Evolutionary conservation across 2,888 invertebrate species (phyloP).

Genomic region (Drosophila flavopinicola): DNA sequence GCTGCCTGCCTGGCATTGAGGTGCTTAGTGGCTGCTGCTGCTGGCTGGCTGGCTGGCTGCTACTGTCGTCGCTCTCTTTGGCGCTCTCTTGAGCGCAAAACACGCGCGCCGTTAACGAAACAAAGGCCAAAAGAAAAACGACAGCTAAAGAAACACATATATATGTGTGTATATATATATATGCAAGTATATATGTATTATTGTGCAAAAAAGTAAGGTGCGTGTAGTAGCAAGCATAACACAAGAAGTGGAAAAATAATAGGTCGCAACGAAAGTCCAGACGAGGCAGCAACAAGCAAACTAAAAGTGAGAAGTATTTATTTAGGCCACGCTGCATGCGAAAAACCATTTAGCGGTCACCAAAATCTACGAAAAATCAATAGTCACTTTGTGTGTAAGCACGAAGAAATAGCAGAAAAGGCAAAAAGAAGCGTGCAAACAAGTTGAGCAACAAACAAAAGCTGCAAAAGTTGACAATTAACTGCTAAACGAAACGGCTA

Average conservation of each 20-base stretch:
- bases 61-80: conserved; percentile 42
- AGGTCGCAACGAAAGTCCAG: conserved; percentile 3
- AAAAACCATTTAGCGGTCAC: conserved; percentile 55
- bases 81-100: conserved; percentile 50
- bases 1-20: conserved; percentile 69
- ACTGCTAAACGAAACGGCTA: conserved; percentile 32
- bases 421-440: conserved; percentile 62
- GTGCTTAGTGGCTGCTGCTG: conserved; percentile 45
- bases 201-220: conserved; percentile 51
- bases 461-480: conserved; percentile 53
- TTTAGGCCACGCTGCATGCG: conserved; percentile 55
- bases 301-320: conserved; percentile 40
- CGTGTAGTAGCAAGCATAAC: conserved; percentile 40
- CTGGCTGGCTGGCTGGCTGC: no score
- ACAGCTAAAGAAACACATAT: conserved; percentile 32
- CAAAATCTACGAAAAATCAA: conserved; percentile 70
- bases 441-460: conserved; percentile 56
- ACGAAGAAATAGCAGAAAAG: conserved; percentile 11
- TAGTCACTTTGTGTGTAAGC: conserved; percentile 50
- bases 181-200: conserved; percentile 33
- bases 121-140: conserved; percentile 42
- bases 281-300: conserved; percentile 37
- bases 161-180: conserved; percentile 14
- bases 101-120: conserved; percentile 43
- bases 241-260: conserved; percentile 18